Evolutionary conservation across 1,140 invertebrate genomes (phyloP), one percentile per base, ranked within the genome.

Genomic region (Melanaphis sacchari): DNA sequence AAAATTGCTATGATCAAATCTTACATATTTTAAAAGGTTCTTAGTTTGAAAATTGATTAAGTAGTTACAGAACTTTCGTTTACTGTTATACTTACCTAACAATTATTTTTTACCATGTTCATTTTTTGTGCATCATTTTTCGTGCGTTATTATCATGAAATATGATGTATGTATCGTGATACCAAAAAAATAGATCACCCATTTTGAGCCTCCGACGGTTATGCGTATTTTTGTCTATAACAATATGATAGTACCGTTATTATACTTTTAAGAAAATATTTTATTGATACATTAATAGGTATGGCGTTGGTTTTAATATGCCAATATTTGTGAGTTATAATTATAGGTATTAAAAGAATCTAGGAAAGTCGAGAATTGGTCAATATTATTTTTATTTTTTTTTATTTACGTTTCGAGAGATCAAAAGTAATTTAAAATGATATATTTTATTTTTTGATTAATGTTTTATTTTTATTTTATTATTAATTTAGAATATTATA

Each of bases 241-340:
- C 84, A 85, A 85, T 85, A 43, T 85, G 15, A 26, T 26, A 2
- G 24, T 43, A 31, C 24, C 15, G 40, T 26, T 85, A 43, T 85
- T 85, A 43, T 85, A 41, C 3, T 85, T 43, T 40, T 43, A 26
- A 40, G 40, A 85, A 43, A 85, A 85, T 85, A 43, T 43, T 43
- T 15, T 31, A 85, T 85, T 85, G 84, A 85, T 85, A 85, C 59
- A 66, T n/a, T n/a, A 66, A 49, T 66, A 66, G 59, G 15, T n/a
- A 66, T 4, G 31, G 18, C 59, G 31, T 66, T 66, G 26, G 11
- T n/a, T 66, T 66, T n/a, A 66, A 49, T 54, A 66, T n/a, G 31
- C n/a, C 54, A 59, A 31, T 59, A 59, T 66, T 66, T 4, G 59
- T n/a, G 15, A 59, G 31, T 11, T 59, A n/a, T n/a, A 31, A 26